phyloP scores from a whole-genome alignment of 2,888 invertebrate genomes.

The Leptopilina drosophilae region DNA sequence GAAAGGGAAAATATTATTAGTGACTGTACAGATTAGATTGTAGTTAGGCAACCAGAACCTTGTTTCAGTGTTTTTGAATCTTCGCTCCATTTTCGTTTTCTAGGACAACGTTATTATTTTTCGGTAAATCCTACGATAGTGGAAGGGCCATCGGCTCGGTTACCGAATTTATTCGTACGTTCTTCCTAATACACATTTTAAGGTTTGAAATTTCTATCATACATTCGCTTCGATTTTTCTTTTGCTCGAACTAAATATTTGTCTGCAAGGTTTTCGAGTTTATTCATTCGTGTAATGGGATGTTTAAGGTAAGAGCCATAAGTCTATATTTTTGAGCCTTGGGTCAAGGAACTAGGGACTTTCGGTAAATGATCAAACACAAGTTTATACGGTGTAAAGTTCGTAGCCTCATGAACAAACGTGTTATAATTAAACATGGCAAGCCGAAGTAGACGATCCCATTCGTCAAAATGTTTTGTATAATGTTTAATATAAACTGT shows the following conservation, averaged over 20 bases:
- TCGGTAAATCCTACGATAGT: not conserved
- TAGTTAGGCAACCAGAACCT: not conserved
- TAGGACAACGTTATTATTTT: not conserved
- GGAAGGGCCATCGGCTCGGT: not conserved
- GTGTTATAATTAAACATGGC: too few species aligned
- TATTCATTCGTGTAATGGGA: not conserved
- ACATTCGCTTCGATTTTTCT: not conserved
- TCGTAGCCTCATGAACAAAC: too few species aligned
- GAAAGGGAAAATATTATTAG: too few species aligned
- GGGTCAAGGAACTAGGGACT: not conserved
- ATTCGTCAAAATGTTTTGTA: too few species aligned
- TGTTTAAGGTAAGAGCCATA: not conserved
- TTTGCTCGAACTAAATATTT: not conserved
- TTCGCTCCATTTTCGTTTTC: not conserved
- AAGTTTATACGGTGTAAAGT: too few species aligned
- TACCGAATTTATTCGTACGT: not conserved
- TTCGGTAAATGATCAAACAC: too few species aligned
- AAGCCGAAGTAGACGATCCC: too few species aligned
- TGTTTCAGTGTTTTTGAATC: not conserved
- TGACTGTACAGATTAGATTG: not conserved
- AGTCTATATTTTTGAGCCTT: not conserved
- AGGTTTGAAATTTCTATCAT: not conserved
- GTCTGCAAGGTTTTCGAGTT: not conserved
- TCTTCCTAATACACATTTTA: not conserved
- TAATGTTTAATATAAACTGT: too few species aligned